These are phyloP conservation scores for Moxostoma hubbsi DNA, from an alignment of 2,797 vertebrate genomes.

Conservation along the genomic window DNA sequence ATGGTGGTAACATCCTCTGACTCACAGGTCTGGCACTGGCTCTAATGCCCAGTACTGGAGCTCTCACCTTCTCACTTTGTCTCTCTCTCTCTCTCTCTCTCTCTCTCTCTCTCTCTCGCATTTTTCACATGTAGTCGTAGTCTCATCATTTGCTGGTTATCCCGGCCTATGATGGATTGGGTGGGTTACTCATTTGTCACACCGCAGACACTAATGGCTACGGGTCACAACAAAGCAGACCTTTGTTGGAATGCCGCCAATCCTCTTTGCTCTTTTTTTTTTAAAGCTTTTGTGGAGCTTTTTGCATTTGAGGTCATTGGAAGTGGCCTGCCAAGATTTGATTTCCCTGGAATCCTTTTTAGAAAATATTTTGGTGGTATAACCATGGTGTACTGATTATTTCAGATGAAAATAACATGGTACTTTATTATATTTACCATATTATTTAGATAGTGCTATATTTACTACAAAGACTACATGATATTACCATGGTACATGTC, in stretches of 20 bases:
- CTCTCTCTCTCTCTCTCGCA: not conserved
- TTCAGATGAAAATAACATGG: no score
- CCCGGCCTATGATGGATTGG: constrained; percentile 64
- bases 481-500: no score
- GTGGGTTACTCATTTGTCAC: constrained; percentile 61
- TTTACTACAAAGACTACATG: no score
- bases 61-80: constrained; percentile 53
- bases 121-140: not conserved
- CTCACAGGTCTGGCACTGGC: constrained; percentile 11
- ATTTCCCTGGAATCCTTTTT: constrained; percentile 17
- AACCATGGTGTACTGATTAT: no score
- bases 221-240: constrained; percentile 49
- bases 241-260: constrained; percentile 11
- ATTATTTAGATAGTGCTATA: no score
- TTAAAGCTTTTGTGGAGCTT: not conserved
- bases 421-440: no score
- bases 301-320: constrained; percentile 21
- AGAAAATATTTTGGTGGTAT: no score
- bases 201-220: constrained; percentile 64
- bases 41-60: constrained; percentile 1
- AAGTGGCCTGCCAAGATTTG: constrained; percentile 5
- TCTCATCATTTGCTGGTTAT: constrained; percentile 67
- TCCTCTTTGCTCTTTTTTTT: not conserved
- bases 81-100: constrained; percentile 16
- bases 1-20: constrained; percentile 33